Evolutionary conservation across 2,797 vertebrate species (phyloP), one percentile per base, ranked within the genome.

Genomic region (Sebastes elongatus): DNA sequence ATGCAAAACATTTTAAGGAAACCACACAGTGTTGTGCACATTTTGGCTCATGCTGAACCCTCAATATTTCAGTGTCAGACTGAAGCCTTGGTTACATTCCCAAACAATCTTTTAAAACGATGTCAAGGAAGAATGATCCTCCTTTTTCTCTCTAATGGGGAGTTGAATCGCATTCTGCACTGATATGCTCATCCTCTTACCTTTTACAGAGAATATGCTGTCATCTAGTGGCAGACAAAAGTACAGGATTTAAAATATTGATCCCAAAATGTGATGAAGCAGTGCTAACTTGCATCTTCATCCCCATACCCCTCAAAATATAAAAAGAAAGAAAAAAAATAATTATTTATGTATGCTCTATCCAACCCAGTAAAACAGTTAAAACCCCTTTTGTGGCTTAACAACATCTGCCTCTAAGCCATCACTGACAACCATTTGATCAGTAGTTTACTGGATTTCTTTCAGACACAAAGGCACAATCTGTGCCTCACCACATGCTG

Each of bases 201-300:
- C 1, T 18, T 22, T 71, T 57, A 33, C 2, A 64, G 9, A 52
- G 64, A 64, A 5, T 78, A 90, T 93, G 80, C 92, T 93, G 87
- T 93, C 93, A 89, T 88, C 96, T 91, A 72, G 88, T 93, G 93
- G 86, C 56, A 22, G 20, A 76, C 16, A 52, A 20, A 63, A 33
- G 14, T 65, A 79, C 1, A 56, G 0, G 16, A 62, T 55, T 65
- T 64, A 16, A 27, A 42, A 68, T 18, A 28, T 22, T 42, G 5
- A 2, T 30, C 16, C 2, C 3, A 86, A 74, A 53, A 10, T 57
- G 2, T 10, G 4, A 38, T 16, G 13, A 49, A 22, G 11, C 9
- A 60, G 5, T 9, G 1, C 33, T 16, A n/a, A 32, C 20, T 27
- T 7, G 3, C 13, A n/a, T 10, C 13, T 2, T 10, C 4, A 49